Conservation (phyloP, 2,113 vertebrate species). For the Sigmodon hispidus region DNA sequence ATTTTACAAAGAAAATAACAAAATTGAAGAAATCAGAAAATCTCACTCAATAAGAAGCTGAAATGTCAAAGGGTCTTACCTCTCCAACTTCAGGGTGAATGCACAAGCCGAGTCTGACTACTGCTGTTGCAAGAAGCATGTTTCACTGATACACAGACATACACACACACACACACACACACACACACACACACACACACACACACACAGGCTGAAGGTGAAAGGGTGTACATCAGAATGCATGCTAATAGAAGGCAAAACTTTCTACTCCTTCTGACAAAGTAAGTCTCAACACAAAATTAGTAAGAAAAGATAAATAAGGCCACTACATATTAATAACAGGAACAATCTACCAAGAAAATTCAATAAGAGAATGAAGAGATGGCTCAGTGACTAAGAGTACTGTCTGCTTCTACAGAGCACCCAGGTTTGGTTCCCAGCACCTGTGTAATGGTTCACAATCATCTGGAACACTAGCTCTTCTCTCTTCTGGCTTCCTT, state of each 20-base stretch:
- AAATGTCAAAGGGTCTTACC: neutral
- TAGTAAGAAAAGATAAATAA: neutral
- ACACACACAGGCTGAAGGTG: neutral
- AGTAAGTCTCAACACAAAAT: neutral
- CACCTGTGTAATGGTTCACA: too few species aligned
- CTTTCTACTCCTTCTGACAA: neutral
- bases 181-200: too few species aligned
- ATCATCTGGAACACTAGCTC: neutral
- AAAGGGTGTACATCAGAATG: neutral
- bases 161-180: too few species aligned
- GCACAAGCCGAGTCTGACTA: neutral
- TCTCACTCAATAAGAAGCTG: too few species aligned
- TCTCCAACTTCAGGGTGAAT: neutral
- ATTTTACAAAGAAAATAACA: neutral
- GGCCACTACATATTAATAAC: neutral
- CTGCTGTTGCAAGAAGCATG: neutral
- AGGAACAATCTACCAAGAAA: neutral
- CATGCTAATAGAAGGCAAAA: neutral
- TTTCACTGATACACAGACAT: too few species aligned
- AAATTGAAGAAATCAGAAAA: neutral
- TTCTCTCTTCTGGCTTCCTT: neutral
- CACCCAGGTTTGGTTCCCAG: neutral
- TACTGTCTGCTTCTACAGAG: neutral
- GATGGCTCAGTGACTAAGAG: neutral
- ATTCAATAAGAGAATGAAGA: neutral